Evolutionary conservation across 2,113 vertebrate species (phyloP), one percentile per base, ranked within the genome.

Genomic region (Morone chrysops): DNA sequence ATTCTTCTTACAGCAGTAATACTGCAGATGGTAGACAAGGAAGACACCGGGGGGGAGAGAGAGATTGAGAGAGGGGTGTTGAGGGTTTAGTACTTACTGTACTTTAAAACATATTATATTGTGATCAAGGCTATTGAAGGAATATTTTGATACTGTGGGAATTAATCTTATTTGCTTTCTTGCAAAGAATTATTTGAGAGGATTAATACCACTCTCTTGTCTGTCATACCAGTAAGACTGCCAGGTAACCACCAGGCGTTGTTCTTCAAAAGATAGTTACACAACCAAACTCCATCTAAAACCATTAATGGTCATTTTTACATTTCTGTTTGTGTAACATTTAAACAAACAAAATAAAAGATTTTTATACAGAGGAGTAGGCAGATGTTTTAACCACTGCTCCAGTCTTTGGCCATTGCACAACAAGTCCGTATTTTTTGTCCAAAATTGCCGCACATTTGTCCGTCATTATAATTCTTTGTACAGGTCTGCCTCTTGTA

Each of bases 1-100:
- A 95, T 97, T 96, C 92, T 96, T 97, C 96, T 96, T 98, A 94
- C 98, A 99, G 96, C 97, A 99, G 85, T 98, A 99, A 94, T 98
- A 99, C 98, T 99, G 91, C 50, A 50, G 76, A 31, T 60, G 53
- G 57, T 4, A 6, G 45, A 75, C 13, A 60, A 12, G 47, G 50
- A 12, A 16, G 16, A 56, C 2, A 59, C 7, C 20, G 17, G 36
- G 17, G 14, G 4, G 13, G 63, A 43, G 14, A 43, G 14, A 43
- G 16, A 62, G 25, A 18, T 4, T 20, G 10, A 41, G 62, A 2
- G 5, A 12, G 51, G 70, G 13, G 16, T n/a, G 3, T 0, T 6
- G 12, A 20, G 12, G 14, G 1, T 5, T n/a, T 14, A 22, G 51
- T 53, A 53, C 17, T 53, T 31, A 31, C 31, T 31, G 31, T 31